Conservation (phyloP, 2,113 vertebrate genomes). For the Xenopus laevis region DNA sequence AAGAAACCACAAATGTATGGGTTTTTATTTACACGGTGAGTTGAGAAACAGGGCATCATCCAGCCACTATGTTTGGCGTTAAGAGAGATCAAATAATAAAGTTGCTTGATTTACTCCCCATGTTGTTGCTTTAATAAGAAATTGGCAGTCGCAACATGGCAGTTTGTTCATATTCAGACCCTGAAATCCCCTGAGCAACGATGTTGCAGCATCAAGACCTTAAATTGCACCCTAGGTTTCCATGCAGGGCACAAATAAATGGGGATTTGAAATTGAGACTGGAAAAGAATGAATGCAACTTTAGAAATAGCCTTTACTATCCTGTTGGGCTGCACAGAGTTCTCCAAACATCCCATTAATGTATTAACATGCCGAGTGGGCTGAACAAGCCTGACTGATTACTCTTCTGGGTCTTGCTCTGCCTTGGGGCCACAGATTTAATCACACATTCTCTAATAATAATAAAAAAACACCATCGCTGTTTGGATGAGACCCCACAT, state of each 20-base stretch:
- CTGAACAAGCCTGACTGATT: background rate
- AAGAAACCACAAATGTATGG: background rate
- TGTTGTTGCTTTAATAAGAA: no score
- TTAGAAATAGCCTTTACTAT: no score
- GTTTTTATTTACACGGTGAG: no score
- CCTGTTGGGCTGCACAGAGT: background rate
- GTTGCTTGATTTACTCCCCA: no score
- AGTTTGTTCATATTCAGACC: no score
- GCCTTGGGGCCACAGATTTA: constrained; percentile 10
- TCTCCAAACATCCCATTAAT: background rate
- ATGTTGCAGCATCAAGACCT: background rate
- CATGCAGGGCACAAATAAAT: background rate
- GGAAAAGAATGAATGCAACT: no score
- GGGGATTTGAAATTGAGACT: background rate
- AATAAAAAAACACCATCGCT: background rate
- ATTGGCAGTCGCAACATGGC: no score
- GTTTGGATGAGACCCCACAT: background rate
- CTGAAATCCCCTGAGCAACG: no score
- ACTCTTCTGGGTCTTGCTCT: background rate
- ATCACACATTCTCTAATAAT: constrained; percentile 14
- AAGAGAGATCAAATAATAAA: no score
- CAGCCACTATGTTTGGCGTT: no score
- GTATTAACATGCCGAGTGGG: background rate
- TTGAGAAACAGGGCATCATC: no score
- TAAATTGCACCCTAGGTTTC: background rate